Conservation (phyloP, 2,113 vertebrate species). For the Microcebus ravelobensis region DNA sequence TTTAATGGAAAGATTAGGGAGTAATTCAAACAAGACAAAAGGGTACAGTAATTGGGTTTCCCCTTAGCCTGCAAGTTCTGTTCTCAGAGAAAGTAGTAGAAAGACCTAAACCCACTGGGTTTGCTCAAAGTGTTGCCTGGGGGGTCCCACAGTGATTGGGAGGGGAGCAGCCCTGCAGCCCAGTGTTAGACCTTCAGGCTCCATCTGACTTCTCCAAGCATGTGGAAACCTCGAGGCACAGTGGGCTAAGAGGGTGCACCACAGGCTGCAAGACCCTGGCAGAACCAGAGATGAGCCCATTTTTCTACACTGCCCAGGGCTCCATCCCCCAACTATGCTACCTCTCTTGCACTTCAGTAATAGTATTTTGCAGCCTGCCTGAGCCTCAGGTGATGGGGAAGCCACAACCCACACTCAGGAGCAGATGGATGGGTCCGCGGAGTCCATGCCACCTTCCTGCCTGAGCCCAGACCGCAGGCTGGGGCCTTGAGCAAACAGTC, state of each 20-base stretch:
- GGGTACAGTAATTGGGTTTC: background rate
- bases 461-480: background rate
- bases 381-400: background rate
- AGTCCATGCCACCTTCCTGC: background rate
- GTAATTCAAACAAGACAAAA: conserved; percentile 45
- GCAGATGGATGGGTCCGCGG: background rate
- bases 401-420: background rate
- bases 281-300: fast-evolving
- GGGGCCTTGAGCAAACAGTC: background rate
- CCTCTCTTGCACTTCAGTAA: background rate
- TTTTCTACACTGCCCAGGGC: background rate
- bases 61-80: background rate
- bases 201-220: background rate
- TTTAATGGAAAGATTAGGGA: conserved; percentile 58
- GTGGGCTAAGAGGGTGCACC: background rate
- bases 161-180: background rate
- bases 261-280: background rate
- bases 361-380: background rate
- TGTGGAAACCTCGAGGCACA: background rate
- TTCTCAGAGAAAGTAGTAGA: conserved; percentile 2
- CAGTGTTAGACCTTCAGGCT: background rate
- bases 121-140: background rate
- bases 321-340: background rate
- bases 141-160: background rate
- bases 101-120: background rate